Evolutionary conservation across 2,113 vertebrate species (phyloP).

Genomic region (Cyphomyrus plagiostoma): DNA sequence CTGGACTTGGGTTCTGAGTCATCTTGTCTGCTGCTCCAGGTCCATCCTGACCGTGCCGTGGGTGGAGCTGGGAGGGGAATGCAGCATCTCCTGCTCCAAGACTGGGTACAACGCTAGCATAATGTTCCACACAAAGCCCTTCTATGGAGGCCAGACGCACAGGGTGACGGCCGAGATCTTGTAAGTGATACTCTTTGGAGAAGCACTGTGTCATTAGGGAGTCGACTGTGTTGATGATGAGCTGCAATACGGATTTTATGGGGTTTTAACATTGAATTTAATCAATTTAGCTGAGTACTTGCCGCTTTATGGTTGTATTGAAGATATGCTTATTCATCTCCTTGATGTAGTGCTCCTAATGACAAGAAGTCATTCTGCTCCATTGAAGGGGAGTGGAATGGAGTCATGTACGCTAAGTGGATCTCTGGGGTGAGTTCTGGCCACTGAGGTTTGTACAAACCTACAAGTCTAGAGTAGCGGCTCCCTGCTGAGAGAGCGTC

Average conservation of each 20-base stretch:
- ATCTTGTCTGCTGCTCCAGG: slow-evolving; percentile 53
- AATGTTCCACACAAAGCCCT: slow-evolving; percentile 96
- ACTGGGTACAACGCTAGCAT: slow-evolving; percentile 91
- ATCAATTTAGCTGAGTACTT: not conserved
- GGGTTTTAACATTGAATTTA: not conserved
- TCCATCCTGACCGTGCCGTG: slow-evolving; percentile 98
- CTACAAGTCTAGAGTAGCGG: not conserved
- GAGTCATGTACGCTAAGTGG: slow-evolving; percentile 91
- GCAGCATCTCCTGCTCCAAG: slow-evolving; percentile 92
- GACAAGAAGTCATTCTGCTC: slow-evolving; percentile 97
- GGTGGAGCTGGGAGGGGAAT: slow-evolving; percentile 97
- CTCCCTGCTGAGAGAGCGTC: too few species aligned
- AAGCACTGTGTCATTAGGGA: not conserved
- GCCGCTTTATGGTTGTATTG: not conserved
- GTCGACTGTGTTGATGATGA: not conserved
- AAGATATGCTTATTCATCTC: slow-evolving; percentile 21
- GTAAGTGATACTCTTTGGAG: slow-evolving; percentile 60
- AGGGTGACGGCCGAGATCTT: slow-evolving; percentile 94
- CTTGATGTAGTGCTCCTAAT: slow-evolving; percentile 73
- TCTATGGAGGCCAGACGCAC: slow-evolving; percentile 98
- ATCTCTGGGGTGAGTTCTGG: slow-evolving; percentile 76
- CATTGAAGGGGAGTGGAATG: slow-evolving; percentile 97
- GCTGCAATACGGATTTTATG: not conserved
- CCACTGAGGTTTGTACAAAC: not conserved
- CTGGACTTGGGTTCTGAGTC: not conserved